Base-by-base conservation (phyloP, 1,140 invertebrate genomes). In the Drosophila nasuta region DNA sequence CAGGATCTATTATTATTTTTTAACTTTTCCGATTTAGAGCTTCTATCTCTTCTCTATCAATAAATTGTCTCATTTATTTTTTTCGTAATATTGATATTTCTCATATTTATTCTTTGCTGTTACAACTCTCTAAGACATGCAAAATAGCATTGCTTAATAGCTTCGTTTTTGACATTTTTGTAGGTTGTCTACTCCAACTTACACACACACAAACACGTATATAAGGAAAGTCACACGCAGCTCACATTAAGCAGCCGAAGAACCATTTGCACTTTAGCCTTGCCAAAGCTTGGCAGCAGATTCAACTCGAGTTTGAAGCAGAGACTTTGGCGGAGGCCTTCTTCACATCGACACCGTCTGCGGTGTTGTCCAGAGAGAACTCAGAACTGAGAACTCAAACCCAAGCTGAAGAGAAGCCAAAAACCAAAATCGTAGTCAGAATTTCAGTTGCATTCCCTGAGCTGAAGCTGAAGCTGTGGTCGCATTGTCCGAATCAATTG, bases 401-500 rank as follows among this genome's bases (percentile, higher is more conserved):
- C 11, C 46, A 13, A 20, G n/a, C 59, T 28, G 30, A 48, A 15
- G 30, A 8, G 25, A 73, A n/a, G 15, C 35, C 17, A 51, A 35
- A 30, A 15, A 25, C 20, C 17, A 20, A 43, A 69, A 10, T 35
- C 28, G n/a, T 30, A 54, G 25, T 30, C 33, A 33, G 20, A 25
- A 25, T 25, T 25, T 25, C 20, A 25, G 20, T 25, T 25, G 3
- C 15, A 51, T 20, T 10, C 28, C 17, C 43, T 30, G 33, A 11
- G 33, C 28, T 46, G 56, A 46, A 49, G 58, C 59, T 63, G 58
- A 81, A 68, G 69, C 69, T 87, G 78, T 65, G 82, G 63, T 69
- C 64, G 75, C 79, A 89, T 88, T 88, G 83, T 88, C 85, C 81
- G 85, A 89, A 83, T 89, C 80, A 83, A 88, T 87, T 87, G 82